Percentiles rank a stretch among this genome's conserved stretches.
phyloP scores from a whole-genome alignment of 2,888 invertebrate species.

The Magallana nippona region DNA sequence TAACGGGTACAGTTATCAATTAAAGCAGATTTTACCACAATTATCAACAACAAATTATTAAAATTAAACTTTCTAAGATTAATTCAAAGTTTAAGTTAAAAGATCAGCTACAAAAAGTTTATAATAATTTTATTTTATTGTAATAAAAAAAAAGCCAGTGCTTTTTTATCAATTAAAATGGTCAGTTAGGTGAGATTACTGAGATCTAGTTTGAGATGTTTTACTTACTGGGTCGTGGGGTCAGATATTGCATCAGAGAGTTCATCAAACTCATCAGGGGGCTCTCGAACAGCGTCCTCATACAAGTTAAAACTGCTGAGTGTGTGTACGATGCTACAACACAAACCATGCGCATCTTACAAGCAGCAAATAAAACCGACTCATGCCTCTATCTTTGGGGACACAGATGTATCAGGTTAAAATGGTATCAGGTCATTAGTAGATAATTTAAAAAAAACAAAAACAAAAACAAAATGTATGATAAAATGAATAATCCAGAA shows the following conservation, averaged over 20 bases:
- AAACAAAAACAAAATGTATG: not conserved
- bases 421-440: not conserved
- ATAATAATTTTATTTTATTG: no score
- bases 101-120: no score
- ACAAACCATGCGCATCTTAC: constrained; percentile 47
- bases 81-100: no score
- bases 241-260: constrained; percentile 82
- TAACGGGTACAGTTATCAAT: no score
- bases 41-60: no score
- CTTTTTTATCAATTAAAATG: not conserved
- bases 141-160: no score
- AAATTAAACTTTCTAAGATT: no score
- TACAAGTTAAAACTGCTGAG: constrained; percentile 82
- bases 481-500: not conserved
- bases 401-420: not conserved
- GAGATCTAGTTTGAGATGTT: not conserved
- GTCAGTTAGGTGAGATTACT: not conserved
- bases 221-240: constrained; percentile 82
- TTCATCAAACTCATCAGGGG: constrained; percentile 80
- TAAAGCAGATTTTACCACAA: no score
- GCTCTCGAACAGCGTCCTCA: constrained; percentile 81
- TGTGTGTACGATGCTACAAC: constrained; percentile 80
- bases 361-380: not conserved
- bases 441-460: not conserved
- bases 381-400: not conserved